Conservation (phyloP, 2,113 vertebrate genomes). For the Empidonax traillii region DNA sequence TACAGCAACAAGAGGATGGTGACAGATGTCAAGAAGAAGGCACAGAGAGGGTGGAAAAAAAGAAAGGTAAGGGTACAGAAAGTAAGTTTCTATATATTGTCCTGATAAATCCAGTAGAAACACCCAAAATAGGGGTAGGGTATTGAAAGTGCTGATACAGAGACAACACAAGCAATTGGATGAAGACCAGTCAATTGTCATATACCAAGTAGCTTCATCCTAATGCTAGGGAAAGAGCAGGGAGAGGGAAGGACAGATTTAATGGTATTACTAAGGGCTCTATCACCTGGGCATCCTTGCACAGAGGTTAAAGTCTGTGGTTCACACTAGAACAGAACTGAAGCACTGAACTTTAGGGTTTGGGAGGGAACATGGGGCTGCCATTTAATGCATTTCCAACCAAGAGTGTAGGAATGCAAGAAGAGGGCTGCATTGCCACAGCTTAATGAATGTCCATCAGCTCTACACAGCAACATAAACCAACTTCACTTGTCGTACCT, state of each 20-base stretch:
- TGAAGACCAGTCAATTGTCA: not conserved
- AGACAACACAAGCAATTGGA: not conserved
- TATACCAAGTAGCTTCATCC: not conserved
- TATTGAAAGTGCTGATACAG: not conserved
- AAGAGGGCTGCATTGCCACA: not conserved
- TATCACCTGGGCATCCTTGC: not conserved
- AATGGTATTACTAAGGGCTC: not conserved
- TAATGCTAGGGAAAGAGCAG: not conserved
- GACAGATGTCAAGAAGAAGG: not conserved
- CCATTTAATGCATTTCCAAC: not conserved
- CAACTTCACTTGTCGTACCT: not conserved
- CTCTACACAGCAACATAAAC: not conserved
- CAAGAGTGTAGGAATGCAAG: not conserved
- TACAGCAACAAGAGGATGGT: not conserved
- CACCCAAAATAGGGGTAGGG: not conserved
- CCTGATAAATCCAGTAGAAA: not conserved
- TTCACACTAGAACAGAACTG: not conserved
- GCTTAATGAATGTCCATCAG: not conserved
- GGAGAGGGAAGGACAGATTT: not conserved
- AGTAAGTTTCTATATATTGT: not conserved
- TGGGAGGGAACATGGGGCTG: rapidly evolving
- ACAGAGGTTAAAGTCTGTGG: not conserved
- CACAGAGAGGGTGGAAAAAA: not conserved
- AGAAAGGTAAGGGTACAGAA: not conserved
- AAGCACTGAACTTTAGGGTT: not conserved